These are phyloP conservation scores for Butastur rufipennis DNA, from an alignment of 2,113 vertebrate species.

Conservation along the genomic window DNA sequence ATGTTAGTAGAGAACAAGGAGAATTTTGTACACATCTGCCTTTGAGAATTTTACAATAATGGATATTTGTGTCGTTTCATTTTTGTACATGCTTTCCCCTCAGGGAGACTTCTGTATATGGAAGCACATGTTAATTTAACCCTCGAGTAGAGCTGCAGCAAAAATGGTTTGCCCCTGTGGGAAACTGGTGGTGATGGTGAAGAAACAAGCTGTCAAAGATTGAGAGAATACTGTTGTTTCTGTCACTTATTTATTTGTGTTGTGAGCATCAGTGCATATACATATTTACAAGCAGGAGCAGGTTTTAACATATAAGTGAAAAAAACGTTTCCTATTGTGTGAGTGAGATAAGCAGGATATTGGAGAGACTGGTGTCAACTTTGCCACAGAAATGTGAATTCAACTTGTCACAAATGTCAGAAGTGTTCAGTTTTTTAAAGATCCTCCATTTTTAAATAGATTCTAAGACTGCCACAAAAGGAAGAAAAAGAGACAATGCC, in stretches of 20 bases:
- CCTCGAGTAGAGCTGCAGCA: neutral
- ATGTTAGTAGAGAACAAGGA: neutral
- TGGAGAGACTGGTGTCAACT: neutral
- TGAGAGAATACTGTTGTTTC: neutral
- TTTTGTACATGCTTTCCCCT: constrained; percentile 40
- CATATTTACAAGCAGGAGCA: neutral
- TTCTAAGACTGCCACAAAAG: neutral
- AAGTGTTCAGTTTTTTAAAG: neutral
- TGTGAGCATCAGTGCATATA: neutral
- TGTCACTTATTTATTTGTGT: neutral
- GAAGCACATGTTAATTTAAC: constrained; percentile 34
- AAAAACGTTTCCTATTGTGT: neutral
- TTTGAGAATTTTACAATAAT: constrained; percentile 16
- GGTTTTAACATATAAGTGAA: neutral
- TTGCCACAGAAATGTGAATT: neutral
- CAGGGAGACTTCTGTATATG: constrained; percentile 27
- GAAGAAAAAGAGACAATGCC: neutral
- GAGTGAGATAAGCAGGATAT: neutral
- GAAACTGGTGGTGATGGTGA: neutral
- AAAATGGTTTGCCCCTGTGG: neutral
- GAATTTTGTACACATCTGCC: neutral
- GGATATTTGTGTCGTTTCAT: constrained; percentile 23
- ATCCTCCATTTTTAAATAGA: neutral
- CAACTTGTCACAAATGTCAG: neutral
- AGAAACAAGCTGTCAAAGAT: neutral